These are phyloP conservation scores for Gracilinanus agilis DNA, from an alignment of 2,113 vertebrate genomes.

Conservation along the genomic window DNA sequence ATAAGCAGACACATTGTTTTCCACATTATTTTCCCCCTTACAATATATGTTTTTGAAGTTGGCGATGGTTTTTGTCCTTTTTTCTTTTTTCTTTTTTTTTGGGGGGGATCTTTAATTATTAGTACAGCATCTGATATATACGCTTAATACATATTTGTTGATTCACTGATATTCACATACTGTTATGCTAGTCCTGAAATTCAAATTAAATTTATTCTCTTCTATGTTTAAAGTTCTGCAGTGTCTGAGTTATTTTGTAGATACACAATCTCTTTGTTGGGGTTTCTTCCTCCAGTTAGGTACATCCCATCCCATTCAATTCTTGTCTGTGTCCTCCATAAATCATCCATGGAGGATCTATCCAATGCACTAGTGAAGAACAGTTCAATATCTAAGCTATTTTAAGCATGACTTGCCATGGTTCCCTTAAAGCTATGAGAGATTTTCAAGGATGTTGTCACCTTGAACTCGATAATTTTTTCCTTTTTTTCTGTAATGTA, in stretches of 20 bases:
- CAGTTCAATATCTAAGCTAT: neutral
- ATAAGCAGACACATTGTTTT: neutral
- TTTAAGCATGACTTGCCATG: neutral
- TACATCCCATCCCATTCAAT: neutral
- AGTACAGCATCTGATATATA: neutral
- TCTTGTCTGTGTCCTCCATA: neutral
- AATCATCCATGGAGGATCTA: constrained; percentile 4
- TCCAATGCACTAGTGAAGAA: neutral
- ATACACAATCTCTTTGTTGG: neutral
- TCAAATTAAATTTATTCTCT: neutral
- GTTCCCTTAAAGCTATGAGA: neutral
- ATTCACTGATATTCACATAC: neutral
- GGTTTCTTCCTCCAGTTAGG: neutral
- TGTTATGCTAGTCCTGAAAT: neutral
- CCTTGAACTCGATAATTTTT: neutral
- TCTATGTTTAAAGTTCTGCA: neutral
- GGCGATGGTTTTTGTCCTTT: neutral
- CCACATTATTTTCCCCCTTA: neutral
- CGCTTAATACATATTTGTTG: neutral
- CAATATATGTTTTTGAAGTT: neutral
- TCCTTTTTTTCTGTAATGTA: neutral
- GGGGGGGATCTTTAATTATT: neutral
- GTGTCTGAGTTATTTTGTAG: neutral
- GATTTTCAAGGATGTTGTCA: constrained; percentile 8
- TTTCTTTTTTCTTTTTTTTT: no score